A percentile compares a stretch with the other conserved stretches of the same genome.
These are phyloP conservation scores for Procavia capensis DNA, from an alignment of 2,113 vertebrate genomes.

Conservation along the genomic window DNA sequence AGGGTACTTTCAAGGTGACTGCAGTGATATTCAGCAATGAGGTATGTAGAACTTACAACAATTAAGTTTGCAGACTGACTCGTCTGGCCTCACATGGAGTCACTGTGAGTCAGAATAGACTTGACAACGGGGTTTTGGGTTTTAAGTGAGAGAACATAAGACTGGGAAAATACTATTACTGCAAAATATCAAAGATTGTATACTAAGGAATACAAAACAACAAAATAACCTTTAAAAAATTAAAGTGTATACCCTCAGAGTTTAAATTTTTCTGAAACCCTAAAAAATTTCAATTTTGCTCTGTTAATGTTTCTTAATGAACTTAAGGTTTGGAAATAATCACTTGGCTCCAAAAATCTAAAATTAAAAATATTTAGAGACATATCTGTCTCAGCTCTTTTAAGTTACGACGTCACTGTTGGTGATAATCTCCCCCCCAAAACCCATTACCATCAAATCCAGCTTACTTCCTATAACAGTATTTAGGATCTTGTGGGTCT, in stretches of 20 bases:
- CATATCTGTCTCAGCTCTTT: neutral
- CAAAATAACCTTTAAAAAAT: neutral
- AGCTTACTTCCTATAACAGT: neutral
- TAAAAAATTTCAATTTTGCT: constrained; percentile 37
- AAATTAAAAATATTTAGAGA: neutral
- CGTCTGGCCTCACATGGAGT: too few relatives aligned
- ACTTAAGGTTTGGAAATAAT: constrained; percentile 9
- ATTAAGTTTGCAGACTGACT: too few relatives aligned
- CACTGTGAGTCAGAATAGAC: too few relatives aligned
- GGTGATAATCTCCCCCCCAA: too few relatives aligned
- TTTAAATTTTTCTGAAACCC: constrained; percentile 35
- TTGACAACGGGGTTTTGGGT: too few relatives aligned
- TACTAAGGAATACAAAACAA: neutral
- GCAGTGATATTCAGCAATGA: too few relatives aligned
- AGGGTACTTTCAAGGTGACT: too few relatives aligned
- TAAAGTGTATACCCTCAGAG: neutral
- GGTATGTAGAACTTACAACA: too few relatives aligned
- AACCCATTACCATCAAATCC: too few relatives aligned
- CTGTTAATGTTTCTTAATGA: neutral
- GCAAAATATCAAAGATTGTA: neutral
- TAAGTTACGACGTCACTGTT: neutral
- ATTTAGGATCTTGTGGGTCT: neutral
- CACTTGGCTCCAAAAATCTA: neutral
- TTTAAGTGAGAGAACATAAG: neutral
- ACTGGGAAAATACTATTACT: neutral